Evolutionary conservation across 2,888 invertebrate species (phyloP).

Genomic region (Andrena fulva): DNA sequence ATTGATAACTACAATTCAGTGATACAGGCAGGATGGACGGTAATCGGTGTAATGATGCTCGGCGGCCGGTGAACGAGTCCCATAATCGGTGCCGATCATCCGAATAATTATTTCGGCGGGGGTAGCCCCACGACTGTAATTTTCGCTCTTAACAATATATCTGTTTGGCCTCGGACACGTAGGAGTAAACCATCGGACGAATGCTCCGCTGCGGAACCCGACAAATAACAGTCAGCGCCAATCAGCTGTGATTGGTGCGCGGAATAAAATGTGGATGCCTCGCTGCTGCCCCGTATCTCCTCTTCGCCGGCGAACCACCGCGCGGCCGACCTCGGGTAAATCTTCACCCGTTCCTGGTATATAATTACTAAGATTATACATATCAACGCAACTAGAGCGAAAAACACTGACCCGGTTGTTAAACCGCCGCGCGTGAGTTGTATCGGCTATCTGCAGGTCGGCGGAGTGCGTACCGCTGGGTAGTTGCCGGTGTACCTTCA

Average conservation of each 20-base stretch:
- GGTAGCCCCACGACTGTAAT: constrained; percentile 44
- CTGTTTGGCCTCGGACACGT: constrained; percentile 55
- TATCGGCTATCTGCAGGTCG: constrained; percentile 61
- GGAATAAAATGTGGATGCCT: constrained; percentile 70
- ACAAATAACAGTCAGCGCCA: constrained; percentile 75
- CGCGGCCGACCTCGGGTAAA: constrained; percentile 64
- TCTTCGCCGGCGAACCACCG: constrained; percentile 5
- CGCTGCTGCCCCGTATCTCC: constrained; percentile 34
- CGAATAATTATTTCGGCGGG: constrained; percentile 64
- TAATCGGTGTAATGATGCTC: constrained; percentile 58
- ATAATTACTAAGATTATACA: constrained; percentile 81
- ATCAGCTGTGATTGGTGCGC: constrained; percentile 73
- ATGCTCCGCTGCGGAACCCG: constrained; percentile 31
- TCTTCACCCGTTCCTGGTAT: constrained; percentile 70
- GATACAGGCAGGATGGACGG: constrained; percentile 15
- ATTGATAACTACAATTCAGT: constrained; percentile 28
- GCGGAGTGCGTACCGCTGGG: constrained; percentile 49
- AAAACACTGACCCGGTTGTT: constrained; percentile 80
- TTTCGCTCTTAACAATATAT: constrained; percentile 62
- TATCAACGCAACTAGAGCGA: constrained; percentile 81
- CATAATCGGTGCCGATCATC: constrained; percentile 40
- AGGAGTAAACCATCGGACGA: constrained; percentile 66
- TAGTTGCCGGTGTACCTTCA: constrained; percentile 64
- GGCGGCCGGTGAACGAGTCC: constrained; percentile 59
- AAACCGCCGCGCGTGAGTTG: constrained; percentile 70